phyloP scores from a whole-genome alignment of 2,113 vertebrate species.

The Varanus salvator region DNA sequence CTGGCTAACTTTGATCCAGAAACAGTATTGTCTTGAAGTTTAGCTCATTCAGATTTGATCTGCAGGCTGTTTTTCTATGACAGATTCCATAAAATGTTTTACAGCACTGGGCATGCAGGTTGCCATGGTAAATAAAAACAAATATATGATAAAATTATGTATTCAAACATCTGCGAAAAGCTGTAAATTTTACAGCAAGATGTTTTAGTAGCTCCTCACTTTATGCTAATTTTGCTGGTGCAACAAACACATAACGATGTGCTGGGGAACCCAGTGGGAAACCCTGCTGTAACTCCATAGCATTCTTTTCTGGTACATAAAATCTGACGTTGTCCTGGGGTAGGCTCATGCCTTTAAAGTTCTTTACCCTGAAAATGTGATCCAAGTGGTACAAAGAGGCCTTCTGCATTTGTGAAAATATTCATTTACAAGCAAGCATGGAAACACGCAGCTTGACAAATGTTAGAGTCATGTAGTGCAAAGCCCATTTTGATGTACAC shows the following conservation, averaged over 20 bases:
- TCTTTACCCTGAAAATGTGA: neutral
- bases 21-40: neutral
- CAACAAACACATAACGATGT: neutral
- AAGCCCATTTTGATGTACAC: neutral
- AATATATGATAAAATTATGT: conserved; percentile 1
- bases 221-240: neutral
- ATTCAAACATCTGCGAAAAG: neutral
- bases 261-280: neutral
- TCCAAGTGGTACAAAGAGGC: neutral
- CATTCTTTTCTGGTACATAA: neutral
- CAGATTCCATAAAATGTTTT: neutral
- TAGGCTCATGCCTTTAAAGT: neutral
- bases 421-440: neutral
- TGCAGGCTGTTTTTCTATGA: neutral
- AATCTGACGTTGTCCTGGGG: neutral
- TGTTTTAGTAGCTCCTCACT: neutral
- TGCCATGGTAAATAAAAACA: conserved; percentile 16
- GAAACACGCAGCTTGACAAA: neutral
- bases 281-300: neutral
- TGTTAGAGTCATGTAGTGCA: neutral
- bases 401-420: neutral
- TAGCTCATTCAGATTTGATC: neutral
- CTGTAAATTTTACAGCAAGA: neutral
- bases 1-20: neutral
- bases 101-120: neutral